Base-by-base conservation (phyloP, 2,113 vertebrate genomes). In the Protobothrops mucrosquamatus region DNA sequence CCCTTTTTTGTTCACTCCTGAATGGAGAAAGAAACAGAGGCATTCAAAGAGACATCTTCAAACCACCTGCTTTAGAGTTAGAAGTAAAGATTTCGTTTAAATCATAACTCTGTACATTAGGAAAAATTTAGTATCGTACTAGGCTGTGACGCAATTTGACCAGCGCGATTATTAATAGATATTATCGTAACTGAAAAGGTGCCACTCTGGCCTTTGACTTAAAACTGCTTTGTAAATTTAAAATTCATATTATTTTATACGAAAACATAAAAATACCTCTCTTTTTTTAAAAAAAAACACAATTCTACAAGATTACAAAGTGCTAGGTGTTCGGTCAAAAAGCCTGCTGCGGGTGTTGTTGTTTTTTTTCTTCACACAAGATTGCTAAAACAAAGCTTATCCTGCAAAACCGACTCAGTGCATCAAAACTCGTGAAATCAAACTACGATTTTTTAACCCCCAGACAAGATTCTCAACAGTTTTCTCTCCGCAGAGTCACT, bases 301-400 rank as follows among this genome's bases (percentile, higher is more conserved):
- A 51, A 43, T 94, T 95, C 6, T 96, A 94, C 93, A 29, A 95
- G 92, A 86, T 93, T 93, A 89, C 95, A 96, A 96, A 96, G 96
- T 97, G 97, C 96, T 87, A 24, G 57, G 94, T 93, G 15, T 95
- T 95, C 95, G 88, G 43, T 89, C 92, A 93, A 93, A 81, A 43
- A 69, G 85, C 94, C 93, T 94, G 91, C 39, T 59, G 23, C 95
- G 90, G 92, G 88, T 3, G 91, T 94, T 91, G 93, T 89, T 87
- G 59, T n/a, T n/a, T 14, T 14, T n/a, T 92, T 85, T 93, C 91
- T 88, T 74, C 94, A 91, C 93, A 34, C 34, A 81, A 94, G 89
- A 95, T 64, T 86, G 74, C 24, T 57, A 88, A 51, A 93, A 93
- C 93, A 94, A 93, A 96, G 93, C 91, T 92, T 5, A n/a, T 29